phyloP scores from a whole-genome alignment of 2,888 invertebrate species.

The Octonoba sinensis region DNA sequence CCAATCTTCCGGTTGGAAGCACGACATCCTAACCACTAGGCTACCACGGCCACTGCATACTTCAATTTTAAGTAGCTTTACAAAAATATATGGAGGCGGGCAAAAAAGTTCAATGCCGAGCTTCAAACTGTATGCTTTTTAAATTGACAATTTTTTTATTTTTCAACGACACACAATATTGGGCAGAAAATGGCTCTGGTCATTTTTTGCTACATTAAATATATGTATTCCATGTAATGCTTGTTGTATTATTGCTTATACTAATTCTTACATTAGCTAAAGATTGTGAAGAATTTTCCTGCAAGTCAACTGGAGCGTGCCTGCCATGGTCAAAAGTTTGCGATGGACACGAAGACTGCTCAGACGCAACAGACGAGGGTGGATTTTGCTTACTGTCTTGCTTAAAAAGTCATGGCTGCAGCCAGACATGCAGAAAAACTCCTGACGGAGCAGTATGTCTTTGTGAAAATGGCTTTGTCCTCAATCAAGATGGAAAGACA shows the following conservation, averaged over 20 bases:
- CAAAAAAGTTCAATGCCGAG: no score
- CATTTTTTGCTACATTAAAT: no score
- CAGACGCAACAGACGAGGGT: conserved; percentile 63
- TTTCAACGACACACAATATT: no score
- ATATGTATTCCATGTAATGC: no score
- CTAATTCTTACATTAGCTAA: conserved; percentile 9
- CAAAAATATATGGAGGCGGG: no score
- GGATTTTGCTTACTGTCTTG: conserved; percentile 21
- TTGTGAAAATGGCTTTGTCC: conserved; percentile 72
- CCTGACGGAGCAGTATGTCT: conserved; percentile 63
- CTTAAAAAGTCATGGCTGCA: conserved; percentile 67
- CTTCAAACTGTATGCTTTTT: no score
- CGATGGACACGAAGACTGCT: conserved; percentile 71
- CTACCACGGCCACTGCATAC: no score
- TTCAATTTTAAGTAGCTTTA: no score
- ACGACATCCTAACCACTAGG: no score
- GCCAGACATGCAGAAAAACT: conserved; percentile 66
- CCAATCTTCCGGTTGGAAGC: no score
- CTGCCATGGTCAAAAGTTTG: conserved; percentile 73
- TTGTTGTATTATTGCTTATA: neutral
- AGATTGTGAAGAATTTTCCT: conserved; percentile 34
- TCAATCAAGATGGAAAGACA: conserved; percentile 68
- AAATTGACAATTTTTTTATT: no score
- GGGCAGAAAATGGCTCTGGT: no score
- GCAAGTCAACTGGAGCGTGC: conserved; percentile 37